Evolutionary conservation across 2,888 invertebrate genomes (phyloP), one percentile per base, ranked within the genome.

Genomic region (Ecliptopera silaceata): DNA sequence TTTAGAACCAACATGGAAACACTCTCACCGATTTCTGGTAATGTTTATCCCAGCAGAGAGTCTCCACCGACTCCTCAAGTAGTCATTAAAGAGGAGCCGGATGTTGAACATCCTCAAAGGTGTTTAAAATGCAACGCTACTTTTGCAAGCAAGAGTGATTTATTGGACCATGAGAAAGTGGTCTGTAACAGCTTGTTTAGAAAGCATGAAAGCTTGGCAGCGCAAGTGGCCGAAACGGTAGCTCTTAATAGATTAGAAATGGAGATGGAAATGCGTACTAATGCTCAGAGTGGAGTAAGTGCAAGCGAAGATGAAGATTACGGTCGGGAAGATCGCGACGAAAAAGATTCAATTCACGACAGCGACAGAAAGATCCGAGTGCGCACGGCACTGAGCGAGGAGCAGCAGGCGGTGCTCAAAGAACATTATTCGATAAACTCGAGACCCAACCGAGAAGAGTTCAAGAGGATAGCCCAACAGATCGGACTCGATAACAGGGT

Each of bases 381-480:
- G 1, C 93, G 99, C 56, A 98, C 98, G 5, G 95, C 98, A 63
- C 96, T 99, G 63, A 97, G 96, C 39, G 99, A 99, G 74, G 97
- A 98, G 77, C 99, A 99, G 81, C 94, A 98, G 74, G 94, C 94
- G 39, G 93, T 97, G 52, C 92, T 99, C 49, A 97, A 97, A 78
- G 95, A 96, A 61, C 96, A 97, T 79, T 99, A 98, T 82, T 93
- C 96, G 46, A 84, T 95, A 15, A 99, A 99, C 86, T 96, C 98
- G 6, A 94, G 98, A 59, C 99, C 99, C 1, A 97, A 97, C 76
- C 95, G 98, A 45, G 98, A 98, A 69, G 99, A 99, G 78, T 94
- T 99, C 70, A 95, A 96, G 48, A 94, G 95, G 78, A 97, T 99
- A 70, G 98, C 98, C 2, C 94, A 96, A 15, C 93, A 92, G 59